Evolutionary conservation across 2,888 invertebrate species (phyloP).

Genomic region (Cactoblastis cactorum): DNA sequence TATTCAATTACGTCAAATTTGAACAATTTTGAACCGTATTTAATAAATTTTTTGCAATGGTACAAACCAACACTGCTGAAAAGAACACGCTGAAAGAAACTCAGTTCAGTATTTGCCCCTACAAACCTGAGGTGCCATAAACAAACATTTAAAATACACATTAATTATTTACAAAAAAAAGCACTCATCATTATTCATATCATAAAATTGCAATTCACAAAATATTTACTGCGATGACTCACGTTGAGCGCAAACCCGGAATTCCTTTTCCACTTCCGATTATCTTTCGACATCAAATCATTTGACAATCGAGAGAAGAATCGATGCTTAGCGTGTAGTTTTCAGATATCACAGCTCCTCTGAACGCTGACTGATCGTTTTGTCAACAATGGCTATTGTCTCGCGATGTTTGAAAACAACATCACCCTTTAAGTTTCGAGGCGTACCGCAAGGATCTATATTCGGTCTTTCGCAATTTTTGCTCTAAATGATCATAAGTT

Average conservation of each 20-base stretch:
- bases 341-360: slow-evolving; percentile 41
- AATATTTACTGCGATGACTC: slow-evolving; percentile 11
- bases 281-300: slow-evolving; percentile 33
- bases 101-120: too few relatives aligned
- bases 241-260: slow-evolving; percentile 11
- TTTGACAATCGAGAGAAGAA: slow-evolving; percentile 51
- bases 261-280: slow-evolving; percentile 15
- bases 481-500: background rate
- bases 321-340: slow-evolving; percentile 43
- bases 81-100: too few relatives aligned
- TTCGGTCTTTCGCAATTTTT: background rate
- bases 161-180: background rate
- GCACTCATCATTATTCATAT: slow-evolving; percentile 6
- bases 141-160: background rate
- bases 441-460: slow-evolving; percentile 4
- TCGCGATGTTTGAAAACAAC: slow-evolving; percentile 62
- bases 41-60: too few relatives aligned
- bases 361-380: slow-evolving; percentile 53
- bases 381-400: slow-evolving; percentile 70
- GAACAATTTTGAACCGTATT: too few relatives aligned
- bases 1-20: too few relatives aligned
- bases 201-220: slow-evolving; percentile 6
- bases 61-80: too few relatives aligned
- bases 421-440: slow-evolving; percentile 43
- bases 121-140: background rate